Conservation (phyloP, 2,888 invertebrate species). For the Nomada ferruginata region DNA sequence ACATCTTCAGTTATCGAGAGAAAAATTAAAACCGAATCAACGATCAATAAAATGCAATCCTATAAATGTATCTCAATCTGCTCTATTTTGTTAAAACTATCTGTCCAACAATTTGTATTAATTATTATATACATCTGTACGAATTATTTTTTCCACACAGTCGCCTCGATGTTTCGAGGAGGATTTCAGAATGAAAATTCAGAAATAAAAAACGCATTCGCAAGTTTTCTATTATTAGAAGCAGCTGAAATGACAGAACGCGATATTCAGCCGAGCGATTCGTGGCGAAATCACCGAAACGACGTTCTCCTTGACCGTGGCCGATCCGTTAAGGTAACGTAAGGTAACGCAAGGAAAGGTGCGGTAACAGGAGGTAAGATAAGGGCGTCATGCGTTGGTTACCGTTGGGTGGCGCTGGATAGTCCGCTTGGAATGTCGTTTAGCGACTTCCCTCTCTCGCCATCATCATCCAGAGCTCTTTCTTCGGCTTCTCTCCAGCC, state of each 20-base stretch:
- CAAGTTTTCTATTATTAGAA: no score
- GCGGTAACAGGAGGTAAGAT: slow-evolving; percentile 73
- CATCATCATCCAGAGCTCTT: slow-evolving; percentile 68
- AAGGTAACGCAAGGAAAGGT: slow-evolving; percentile 68
- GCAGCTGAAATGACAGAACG: background rate
- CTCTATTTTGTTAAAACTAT: no score
- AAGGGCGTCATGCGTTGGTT: slow-evolving; percentile 82
- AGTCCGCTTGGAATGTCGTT: slow-evolving; percentile 83
- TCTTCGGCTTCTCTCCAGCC: slow-evolving; percentile 48
- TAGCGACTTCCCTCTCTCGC: slow-evolving; percentile 82
- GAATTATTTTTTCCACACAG: no score
- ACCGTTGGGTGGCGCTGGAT: slow-evolving; percentile 83
- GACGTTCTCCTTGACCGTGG: slow-evolving; percentile 56
- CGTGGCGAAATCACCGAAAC: slow-evolving; percentile 33
- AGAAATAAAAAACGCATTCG: no score
- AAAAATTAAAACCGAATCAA: no score
- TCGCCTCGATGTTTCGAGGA: no score
- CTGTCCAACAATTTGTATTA: no score
- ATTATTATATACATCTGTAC: no score
- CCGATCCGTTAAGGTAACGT: slow-evolving; percentile 67
- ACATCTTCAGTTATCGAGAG: no score
- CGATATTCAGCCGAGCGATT: background rate
- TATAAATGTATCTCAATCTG: no score
- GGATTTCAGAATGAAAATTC: no score
- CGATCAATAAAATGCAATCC: no score